A percentile compares a stretch with the other conserved stretches of the same genome.
Conservation (phyloP, 1,140 invertebrate genomes). For the Dendroctonus valens region DNA sequence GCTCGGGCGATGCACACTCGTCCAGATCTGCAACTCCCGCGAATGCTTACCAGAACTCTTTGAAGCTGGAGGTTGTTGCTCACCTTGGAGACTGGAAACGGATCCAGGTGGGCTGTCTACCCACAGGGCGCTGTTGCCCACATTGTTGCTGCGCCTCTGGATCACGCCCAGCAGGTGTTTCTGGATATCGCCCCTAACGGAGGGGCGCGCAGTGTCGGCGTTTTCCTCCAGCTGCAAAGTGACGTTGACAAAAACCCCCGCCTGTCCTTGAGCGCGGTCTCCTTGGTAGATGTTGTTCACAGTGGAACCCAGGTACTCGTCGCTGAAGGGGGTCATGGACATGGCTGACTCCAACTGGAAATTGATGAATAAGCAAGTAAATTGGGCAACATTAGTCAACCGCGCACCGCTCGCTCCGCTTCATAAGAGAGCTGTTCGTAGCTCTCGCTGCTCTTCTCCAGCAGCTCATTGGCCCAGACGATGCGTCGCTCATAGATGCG, state of each 20-base stretch:
- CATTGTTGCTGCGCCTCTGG: slow-evolving; percentile 76
- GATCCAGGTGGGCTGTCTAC: slow-evolving; percentile 74
- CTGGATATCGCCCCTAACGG: slow-evolving; percentile 73
- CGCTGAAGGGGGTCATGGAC: slow-evolving; percentile 85
- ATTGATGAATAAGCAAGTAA: slow-evolving; percentile 24
- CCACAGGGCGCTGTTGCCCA: slow-evolving; percentile 80
- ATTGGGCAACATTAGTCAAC: not conserved
- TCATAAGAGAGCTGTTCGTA: slow-evolving; percentile 83
- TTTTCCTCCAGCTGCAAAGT: slow-evolving; percentile 75
- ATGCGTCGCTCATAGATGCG: slow-evolving; percentile 76
- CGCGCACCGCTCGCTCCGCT: slow-evolving; percentile 75
- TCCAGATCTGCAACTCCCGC: slow-evolving; percentile 69
- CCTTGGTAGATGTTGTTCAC: slow-evolving; percentile 81
- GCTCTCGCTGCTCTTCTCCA: slow-evolving; percentile 73
- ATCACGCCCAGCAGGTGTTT: slow-evolving; percentile 82
- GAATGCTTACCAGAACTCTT: not conserved
- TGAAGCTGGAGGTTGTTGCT: too few species aligned
- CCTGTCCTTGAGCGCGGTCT: slow-evolving; percentile 63
- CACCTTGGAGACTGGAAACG: slow-evolving; percentile 48
- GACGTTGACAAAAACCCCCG: slow-evolving; percentile 78
- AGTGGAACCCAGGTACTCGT: slow-evolving; percentile 76
- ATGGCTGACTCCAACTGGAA: slow-evolving; percentile 80
- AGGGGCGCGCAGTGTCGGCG: slow-evolving; percentile 64
- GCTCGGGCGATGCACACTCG: slow-evolving; percentile 78
- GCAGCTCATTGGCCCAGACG: slow-evolving; percentile 71